Conservation (phyloP, 2,113 vertebrate genomes). For the Hylia prasina region DNA sequence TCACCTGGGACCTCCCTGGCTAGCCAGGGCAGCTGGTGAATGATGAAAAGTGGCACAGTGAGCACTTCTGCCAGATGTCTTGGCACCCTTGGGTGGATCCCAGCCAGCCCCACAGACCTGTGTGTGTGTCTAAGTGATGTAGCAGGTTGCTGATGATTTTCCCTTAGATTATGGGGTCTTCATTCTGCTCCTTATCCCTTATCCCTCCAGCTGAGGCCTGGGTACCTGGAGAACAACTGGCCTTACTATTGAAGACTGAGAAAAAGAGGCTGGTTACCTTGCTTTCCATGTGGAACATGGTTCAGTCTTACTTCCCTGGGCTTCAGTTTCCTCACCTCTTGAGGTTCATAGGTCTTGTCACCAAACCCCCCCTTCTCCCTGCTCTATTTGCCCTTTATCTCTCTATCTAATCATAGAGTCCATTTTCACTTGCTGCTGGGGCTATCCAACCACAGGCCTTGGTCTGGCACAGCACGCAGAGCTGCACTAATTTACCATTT, state of each 20-base stretch:
- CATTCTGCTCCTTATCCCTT: no score
- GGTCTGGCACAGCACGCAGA: neutral
- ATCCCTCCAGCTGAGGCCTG: neutral
- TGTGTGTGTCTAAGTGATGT: neutral
- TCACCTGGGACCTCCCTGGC: no score
- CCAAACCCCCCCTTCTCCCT: neutral
- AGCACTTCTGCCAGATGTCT: neutral
- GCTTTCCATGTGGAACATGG: neutral
- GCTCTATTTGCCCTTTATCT: neutral
- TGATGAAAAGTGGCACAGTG: neutral
- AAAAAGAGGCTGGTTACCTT: neutral
- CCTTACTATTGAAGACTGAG: neutral
- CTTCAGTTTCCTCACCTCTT: neutral
- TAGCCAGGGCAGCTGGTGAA: neutral
- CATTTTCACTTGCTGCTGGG: neutral
- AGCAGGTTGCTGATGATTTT: neutral
- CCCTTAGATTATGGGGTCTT: neutral
- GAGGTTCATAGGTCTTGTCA: neutral
- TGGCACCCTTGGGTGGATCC: no score
- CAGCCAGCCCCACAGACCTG: neutral
- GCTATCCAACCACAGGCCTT: neutral
- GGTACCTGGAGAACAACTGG: neutral
- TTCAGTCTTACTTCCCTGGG: neutral
- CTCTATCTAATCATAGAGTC: neutral
- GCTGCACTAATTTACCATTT: neutral